These are phyloP conservation scores for Nasonia giraulti DNA, from an alignment of 1,140 invertebrate genomes.

Conservation along the genomic window DNA sequence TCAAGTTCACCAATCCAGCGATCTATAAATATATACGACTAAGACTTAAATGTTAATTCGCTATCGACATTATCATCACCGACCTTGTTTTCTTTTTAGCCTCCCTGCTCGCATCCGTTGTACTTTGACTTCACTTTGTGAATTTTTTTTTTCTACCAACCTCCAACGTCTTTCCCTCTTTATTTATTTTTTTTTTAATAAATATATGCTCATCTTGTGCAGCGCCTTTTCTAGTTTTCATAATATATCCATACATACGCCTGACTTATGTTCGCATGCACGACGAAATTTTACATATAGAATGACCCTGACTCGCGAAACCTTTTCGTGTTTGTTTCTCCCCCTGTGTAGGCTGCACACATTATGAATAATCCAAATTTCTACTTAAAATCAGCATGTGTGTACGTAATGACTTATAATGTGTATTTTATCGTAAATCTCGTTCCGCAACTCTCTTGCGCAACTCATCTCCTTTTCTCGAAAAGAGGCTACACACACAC, in stretches of 20 bases:
- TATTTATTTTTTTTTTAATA: not conserved
- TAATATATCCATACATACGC: not conserved
- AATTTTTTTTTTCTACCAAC: conserved; percentile 33
- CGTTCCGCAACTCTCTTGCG: not conserved
- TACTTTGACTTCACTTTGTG: conserved; percentile 59
- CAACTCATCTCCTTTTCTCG: not conserved
- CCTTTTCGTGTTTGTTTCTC: not conserved
- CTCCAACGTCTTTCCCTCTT: not conserved
- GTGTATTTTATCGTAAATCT: conserved; percentile 23
- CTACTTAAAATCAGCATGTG: conserved; percentile 12
- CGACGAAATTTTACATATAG: conserved; percentile 50
- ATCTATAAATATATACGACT: conserved; percentile 35
- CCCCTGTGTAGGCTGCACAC: conserved; percentile 10
- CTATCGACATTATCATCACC: conserved; percentile 45
- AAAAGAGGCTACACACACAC: too few species aligned
- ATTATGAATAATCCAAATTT: conserved; percentile 39
- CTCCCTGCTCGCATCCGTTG: conserved; percentile 52
- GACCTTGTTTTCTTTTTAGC: not conserved
- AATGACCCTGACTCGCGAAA: conserved; percentile 59
- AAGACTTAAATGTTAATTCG: conserved; percentile 39
- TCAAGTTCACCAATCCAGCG: conserved; percentile 6
- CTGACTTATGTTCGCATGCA: not conserved
- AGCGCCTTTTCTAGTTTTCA: not conserved
- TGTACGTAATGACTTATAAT: conserved; percentile 18
- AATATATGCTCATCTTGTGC: conserved; percentile 31